Conservation (phyloP, 2,113 vertebrate species). For the Trogon melanurus region DNA sequence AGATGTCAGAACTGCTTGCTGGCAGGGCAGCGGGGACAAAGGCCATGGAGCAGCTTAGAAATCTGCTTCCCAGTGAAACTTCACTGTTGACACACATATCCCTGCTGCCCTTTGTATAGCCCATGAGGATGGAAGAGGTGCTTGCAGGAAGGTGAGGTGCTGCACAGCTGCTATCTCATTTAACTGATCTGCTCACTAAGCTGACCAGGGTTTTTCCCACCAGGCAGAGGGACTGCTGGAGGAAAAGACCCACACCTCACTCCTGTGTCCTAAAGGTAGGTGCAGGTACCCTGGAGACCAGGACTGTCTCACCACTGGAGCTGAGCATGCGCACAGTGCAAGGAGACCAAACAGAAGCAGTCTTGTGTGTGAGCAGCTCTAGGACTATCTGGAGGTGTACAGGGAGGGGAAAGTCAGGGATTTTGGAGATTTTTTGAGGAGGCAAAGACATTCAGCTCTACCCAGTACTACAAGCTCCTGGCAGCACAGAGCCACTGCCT, state of each 20-base stretch:
- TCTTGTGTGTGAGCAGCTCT: background rate
- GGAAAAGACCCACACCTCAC: constrained; percentile 56
- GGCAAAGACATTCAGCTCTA: background rate
- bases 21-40: background rate
- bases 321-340: background rate
- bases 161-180: background rate
- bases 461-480: background rate
- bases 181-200: background rate
- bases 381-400: background rate
- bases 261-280: constrained; percentile 64
- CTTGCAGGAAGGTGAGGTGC: background rate
- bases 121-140: background rate
- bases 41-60: background rate
- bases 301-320: background rate
- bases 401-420: background rate
- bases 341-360: background rate
- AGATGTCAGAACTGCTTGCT: background rate
- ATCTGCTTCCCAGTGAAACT: background rate
- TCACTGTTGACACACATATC: too few species aligned
- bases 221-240: constrained; percentile 61
- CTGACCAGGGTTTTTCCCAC: background rate
- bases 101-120: background rate
- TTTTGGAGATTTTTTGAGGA: background rate
- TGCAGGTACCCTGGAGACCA: background rate
- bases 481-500: background rate